Conservation (phyloP, 2,888 invertebrate species). For the Antheraea assamensis region DNA sequence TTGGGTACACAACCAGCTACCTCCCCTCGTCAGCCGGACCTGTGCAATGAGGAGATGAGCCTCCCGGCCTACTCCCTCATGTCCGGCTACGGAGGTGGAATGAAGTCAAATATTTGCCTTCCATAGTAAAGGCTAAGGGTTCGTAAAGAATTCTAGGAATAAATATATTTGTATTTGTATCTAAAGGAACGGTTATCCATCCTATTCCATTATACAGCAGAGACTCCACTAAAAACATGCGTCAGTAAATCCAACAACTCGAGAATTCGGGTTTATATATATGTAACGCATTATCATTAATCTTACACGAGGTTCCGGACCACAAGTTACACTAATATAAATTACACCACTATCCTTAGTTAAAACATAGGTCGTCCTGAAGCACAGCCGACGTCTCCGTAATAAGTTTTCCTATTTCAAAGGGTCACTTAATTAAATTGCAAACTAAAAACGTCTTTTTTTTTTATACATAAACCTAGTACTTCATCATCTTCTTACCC, state of each 20-base stretch:
- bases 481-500: no score
- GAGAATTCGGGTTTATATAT: not conserved
- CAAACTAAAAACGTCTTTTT: not conserved
- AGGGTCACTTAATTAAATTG: slow-evolving; percentile 14
- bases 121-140: no score
- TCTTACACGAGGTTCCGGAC: not conserved
- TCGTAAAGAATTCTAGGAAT: no score
- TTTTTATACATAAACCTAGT: not conserved
- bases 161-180: no score
- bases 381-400: not conserved
- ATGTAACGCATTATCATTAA: not conserved
- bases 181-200: not conserved
- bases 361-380: not conserved
- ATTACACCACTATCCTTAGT: not conserved
- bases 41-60: no score
- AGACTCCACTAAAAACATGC: not conserved
- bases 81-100: no score
- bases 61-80: no score
- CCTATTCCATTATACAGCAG: not conserved
- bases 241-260: not conserved
- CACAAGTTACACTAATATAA: slow-evolving; percentile 1
- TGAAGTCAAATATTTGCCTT: no score
- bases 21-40: no score
- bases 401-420: not conserved
- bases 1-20: no score